Base-by-base conservation (phyloP, 2,113 vertebrate genomes). In the Pollimyrus isidori region DNA sequence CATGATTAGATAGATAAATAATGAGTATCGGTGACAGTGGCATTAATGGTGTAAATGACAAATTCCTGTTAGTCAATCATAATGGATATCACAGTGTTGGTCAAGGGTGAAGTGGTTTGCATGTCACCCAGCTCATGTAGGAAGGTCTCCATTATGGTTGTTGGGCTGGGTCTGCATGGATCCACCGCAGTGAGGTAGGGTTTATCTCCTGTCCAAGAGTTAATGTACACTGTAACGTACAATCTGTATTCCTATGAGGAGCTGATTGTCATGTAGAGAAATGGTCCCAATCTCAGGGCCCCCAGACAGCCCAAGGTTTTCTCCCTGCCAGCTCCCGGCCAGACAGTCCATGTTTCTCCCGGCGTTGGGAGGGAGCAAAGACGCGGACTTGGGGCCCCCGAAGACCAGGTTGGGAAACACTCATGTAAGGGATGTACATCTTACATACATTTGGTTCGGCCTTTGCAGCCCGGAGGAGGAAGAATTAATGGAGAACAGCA, bases 261-360 rank as follows among this genome's bases (percentile, higher is more conserved):
- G 93, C 89, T 92, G 91, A 94, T 94, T 93, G 91, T 91, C 91
- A 94, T 92, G 93, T 93, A 87, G 17, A 2, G 85, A 56, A 52
- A 42, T 69, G 10, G 30, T 69, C 26, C n/a, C n/a, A 30, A 30
- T 10, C 62, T 0, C 4, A 23, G 6, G 23, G 17, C 6, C 62
- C 62, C 62, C 3, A 65, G 9, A 65, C 62, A 65, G n/a, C 3
- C n/a, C 62, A 65, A 26, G 58, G 7, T 65, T 65, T 62, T 26
- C 58, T 26, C n/a, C 58, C 58, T 10, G n/a, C n/a, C 58, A 65
- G n/a, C 23, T 26, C 7, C 58, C 58, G 26, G 58, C 58, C 62
- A 69, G 10, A 30, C n/a, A 62, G 7, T 9, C 23, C 23, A 23
- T 62, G 23, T 9, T 62, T 62, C 7, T 62, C 19, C 53, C 23